Percentiles rank a stretch among this genome's conserved stretches.
phyloP scores from a whole-genome alignment of 2,888 invertebrate species.

The Dyspetes luteomarginatus region DNA sequence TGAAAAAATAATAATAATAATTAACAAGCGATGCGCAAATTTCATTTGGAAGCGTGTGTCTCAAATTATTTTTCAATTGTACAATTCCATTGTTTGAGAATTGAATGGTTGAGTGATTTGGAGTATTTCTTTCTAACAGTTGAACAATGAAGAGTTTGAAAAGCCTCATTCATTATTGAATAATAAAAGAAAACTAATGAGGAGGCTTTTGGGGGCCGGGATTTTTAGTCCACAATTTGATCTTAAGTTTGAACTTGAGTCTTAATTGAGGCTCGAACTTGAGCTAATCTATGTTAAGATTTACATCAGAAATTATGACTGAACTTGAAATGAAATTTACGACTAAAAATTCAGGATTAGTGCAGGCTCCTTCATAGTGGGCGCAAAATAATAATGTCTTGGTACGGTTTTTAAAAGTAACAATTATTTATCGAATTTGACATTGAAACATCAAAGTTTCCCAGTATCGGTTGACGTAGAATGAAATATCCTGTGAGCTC shows the following conservation, averaged over 20 bases:
- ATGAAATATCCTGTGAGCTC: constrained; percentile 58
- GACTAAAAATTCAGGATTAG: neutral
- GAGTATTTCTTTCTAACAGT: neutral
- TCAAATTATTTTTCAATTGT: too few species aligned
- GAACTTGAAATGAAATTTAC: too few species aligned
- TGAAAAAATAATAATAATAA: neutral
- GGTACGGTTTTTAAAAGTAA: neutral
- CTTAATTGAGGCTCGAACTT: too few species aligned
- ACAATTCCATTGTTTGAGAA: neutral
- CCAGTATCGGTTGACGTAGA: neutral
- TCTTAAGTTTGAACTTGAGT: too few species aligned
- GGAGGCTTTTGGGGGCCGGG: too few species aligned
- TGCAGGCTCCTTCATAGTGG: neutral
- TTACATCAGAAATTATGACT: too few species aligned
- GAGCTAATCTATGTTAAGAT: too few species aligned
- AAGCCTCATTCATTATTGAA: neutral
- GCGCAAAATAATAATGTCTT: neutral
- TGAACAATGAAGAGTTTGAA: neutral
- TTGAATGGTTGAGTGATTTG: neutral
- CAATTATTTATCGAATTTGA: neutral
- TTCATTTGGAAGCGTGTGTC: too few species aligned
- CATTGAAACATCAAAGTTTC: neutral
- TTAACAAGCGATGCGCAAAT: too few species aligned
- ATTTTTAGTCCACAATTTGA: too few species aligned
- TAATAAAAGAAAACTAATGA: neutral